phyloP scores from a whole-genome alignment of 1,140 invertebrate species.

The Coelopa frigida region DNA sequence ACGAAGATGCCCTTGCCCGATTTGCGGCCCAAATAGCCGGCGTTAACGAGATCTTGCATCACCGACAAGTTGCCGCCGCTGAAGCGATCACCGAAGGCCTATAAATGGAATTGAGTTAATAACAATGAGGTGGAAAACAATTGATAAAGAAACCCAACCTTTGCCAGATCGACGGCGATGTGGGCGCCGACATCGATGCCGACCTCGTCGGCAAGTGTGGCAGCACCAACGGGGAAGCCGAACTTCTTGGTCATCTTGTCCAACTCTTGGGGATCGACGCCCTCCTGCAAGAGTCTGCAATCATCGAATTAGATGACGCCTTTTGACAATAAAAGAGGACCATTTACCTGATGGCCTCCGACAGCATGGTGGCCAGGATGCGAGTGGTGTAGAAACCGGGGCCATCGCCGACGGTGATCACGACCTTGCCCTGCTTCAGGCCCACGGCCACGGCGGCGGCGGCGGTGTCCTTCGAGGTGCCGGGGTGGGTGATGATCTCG shows the following conservation, averaged over 20 bases:
- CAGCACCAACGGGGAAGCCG: slow-evolving; percentile 94
- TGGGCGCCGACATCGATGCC: slow-evolving; percentile 89
- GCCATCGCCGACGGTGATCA: slow-evolving; percentile 80
- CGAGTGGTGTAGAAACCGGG: slow-evolving; percentile 99
- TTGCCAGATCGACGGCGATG: slow-evolving; percentile 76
- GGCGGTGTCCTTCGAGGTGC: slow-evolving; percentile 87
- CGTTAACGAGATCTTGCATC: slow-evolving; percentile 81
- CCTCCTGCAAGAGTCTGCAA: slow-evolving; percentile 81
- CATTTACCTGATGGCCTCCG: slow-evolving; percentile 68
- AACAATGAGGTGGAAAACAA: neutral
- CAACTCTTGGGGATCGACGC: slow-evolving; percentile 79
- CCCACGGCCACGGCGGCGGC: slow-evolving; percentile 78
- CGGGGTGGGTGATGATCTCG: slow-evolving; percentile 95
- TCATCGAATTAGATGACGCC: too few relatives aligned
- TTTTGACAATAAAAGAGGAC: too few relatives aligned
- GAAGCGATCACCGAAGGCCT: slow-evolving; percentile 77
- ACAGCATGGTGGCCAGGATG: slow-evolving; percentile 84
- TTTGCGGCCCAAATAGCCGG: slow-evolving; percentile 89
- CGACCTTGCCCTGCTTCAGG: slow-evolving; percentile 85
- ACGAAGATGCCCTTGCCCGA: slow-evolving; percentile 91
- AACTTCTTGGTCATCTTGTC: slow-evolving; percentile 85
- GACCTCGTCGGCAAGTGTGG: slow-evolving; percentile 90
- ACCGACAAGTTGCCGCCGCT: slow-evolving; percentile 68
- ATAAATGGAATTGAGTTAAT: slow-evolving; percentile 25
- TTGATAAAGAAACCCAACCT: slow-evolving; percentile 47